phyloP scores from a whole-genome alignment of 1,140 invertebrate genomes.

The Panagrolaimus sp. region DNA sequence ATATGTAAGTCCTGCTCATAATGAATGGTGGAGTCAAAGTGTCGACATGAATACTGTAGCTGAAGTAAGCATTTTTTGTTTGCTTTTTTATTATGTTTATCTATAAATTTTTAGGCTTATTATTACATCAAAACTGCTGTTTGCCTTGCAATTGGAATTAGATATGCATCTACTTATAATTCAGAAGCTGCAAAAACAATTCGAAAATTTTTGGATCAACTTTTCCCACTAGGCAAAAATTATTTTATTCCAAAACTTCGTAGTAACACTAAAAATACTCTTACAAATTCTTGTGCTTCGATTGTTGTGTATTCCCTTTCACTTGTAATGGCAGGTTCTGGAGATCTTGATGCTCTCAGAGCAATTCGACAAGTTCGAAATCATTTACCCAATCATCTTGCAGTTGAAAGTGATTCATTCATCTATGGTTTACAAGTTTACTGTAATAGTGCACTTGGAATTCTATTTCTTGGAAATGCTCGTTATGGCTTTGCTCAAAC shows the following conservation, averaged over 20 bases:
- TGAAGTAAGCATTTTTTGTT: no score
- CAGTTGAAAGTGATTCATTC: slow-evolving; percentile 15
- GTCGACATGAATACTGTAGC: background rate
- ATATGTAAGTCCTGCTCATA: no score
- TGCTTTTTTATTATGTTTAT: background rate
- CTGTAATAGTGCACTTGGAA: slow-evolving; percentile 40
- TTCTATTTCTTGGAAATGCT: slow-evolving; percentile 43
- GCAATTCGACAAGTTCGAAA: slow-evolving; percentile 42
- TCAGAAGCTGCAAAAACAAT: slow-evolving; percentile 17
- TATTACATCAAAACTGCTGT: slow-evolving; percentile 28
- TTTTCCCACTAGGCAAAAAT: slow-evolving; percentile 11
- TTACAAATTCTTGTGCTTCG: background rate
- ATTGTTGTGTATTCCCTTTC: background rate
- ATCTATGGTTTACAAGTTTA: slow-evolving; percentile 32
- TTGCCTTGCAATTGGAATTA: slow-evolving; percentile 38
- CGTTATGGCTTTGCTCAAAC: slow-evolving; percentile 26
- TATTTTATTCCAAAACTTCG: background rate
- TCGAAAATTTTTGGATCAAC: slow-evolving; percentile 22
- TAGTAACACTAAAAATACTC: background rate
- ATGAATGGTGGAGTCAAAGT: no score
- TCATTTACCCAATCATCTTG: slow-evolving; percentile 9
- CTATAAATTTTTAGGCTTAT: slow-evolving; percentile 1
- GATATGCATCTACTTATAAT: slow-evolving; percentile 38
- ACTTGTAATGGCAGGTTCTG: slow-evolving; percentile 43
- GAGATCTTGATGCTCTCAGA: slow-evolving; percentile 25